These are phyloP conservation scores for Brachionus koreanus DNA, from an alignment of 1,140 invertebrate species.

Conservation along the genomic window DNA sequence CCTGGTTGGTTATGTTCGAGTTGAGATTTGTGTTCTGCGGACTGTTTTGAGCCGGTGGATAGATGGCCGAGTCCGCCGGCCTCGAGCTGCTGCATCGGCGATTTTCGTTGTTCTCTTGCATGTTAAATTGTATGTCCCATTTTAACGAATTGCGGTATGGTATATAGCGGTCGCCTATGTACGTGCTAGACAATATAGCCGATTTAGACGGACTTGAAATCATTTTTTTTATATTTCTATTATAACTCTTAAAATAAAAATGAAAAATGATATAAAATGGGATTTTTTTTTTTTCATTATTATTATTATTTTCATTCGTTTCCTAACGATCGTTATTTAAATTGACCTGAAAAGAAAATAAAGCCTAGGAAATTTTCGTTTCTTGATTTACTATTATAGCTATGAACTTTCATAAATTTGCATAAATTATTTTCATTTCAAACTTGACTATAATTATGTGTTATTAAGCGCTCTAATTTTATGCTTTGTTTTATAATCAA, in stretches of 20 bases:
- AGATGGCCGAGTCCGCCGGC: background rate
- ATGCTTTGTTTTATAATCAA: background rate
- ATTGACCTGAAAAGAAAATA: slow-evolving; percentile 17
- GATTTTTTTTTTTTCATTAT: too few species aligned
- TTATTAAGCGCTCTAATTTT: background rate
- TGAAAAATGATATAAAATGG: background rate
- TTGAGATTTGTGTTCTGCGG: background rate
- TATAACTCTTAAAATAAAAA: background rate
- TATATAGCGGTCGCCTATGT: slow-evolving; percentile 28
- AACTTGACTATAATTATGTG: background rate
- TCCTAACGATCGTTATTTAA: background rate
- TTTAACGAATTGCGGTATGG: slow-evolving; percentile 21
- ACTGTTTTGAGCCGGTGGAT: background rate
- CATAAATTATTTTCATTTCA: background rate
- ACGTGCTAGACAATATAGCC: background rate
- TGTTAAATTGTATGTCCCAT: slow-evolving; percentile 43
- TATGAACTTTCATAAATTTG: slow-evolving; percentile 41
- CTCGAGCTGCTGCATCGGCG: background rate
- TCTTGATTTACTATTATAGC: background rate
- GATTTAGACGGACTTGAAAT: slow-evolving; percentile 20
- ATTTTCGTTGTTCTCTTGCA: slow-evolving; percentile 32
- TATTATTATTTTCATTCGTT: background rate
- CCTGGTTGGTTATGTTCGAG: slow-evolving; percentile 5
- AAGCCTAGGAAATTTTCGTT: background rate
- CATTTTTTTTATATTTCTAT: background rate